Conservation (phyloP, 2,888 invertebrate species). For the Stratiomys singularior region DNA sequence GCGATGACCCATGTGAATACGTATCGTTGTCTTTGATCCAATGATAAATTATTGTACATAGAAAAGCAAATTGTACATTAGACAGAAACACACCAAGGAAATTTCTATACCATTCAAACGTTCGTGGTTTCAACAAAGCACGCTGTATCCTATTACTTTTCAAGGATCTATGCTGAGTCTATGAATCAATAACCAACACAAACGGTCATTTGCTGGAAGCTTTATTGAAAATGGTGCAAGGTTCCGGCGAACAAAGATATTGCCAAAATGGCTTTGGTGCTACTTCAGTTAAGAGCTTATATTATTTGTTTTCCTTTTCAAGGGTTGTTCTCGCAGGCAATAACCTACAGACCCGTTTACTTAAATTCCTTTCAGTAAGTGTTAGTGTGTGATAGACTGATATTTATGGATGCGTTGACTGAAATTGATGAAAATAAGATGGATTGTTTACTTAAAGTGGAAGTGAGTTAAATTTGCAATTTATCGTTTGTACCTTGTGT, state of each 20-base stretch:
- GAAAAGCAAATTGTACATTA: neutral
- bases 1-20: slow-evolving; percentile 33
- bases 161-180: neutral
- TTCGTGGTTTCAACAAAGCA: too few species aligned
- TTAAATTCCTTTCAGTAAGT: neutral
- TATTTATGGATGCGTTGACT: slow-evolving; percentile 13
- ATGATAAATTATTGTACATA: slow-evolving; percentile 32
- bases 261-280: too few species aligned
- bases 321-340: too few species aligned
- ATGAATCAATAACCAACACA: slow-evolving; percentile 15
- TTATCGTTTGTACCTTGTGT: too few species aligned
- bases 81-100: too few species aligned
- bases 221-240: too few species aligned
- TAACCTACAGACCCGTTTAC: neutral
- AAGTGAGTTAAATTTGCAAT: too few species aligned
- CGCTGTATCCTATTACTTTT: too few species aligned
- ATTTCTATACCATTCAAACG: too few species aligned
- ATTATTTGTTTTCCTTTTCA: too few species aligned
- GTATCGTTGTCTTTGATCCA: slow-evolving; percentile 42
- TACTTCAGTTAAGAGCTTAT: too few species aligned
- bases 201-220: neutral
- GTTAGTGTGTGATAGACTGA: neutral
- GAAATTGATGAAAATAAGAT: slow-evolving; percentile 18
- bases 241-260: too few species aligned
- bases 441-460: neutral